Evolutionary conservation across 2,113 vertebrate species (phyloP).

Genomic region (Chlorocebus sabaeus): DNA sequence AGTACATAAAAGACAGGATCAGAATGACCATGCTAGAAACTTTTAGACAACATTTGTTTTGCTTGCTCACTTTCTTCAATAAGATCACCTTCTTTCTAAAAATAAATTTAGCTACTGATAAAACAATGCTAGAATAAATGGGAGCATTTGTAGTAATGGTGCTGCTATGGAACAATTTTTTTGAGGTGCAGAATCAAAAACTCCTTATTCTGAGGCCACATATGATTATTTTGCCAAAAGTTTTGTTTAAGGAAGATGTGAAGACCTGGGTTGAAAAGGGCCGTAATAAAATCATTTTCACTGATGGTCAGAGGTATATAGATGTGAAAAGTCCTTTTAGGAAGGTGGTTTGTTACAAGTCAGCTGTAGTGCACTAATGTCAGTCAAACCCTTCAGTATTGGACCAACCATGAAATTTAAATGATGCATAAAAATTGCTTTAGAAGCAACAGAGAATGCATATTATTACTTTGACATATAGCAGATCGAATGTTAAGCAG

Average conservation of each 20-base stretch:
- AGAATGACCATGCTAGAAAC: background rate
- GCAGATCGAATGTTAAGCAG: background rate
- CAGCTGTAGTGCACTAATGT: background rate
- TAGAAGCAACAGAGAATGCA: background rate
- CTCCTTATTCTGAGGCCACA: background rate
- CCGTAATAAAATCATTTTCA: background rate
- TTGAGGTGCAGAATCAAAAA: background rate
- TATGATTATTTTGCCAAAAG: background rate
- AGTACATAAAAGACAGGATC: background rate
- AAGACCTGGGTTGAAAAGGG: background rate
- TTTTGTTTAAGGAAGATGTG: background rate
- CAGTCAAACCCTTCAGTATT: background rate
- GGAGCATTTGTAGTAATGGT: background rate
- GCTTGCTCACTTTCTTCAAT: background rate
- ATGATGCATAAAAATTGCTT: constrained; percentile 12
- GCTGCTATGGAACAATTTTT: background rate
- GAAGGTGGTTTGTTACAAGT: background rate
- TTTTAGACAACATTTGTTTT: background rate
- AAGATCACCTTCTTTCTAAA: background rate
- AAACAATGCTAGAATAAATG: background rate
- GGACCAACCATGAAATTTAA: background rate
- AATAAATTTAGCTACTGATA: background rate
- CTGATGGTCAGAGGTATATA: background rate
- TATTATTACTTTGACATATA: constrained; percentile 7
- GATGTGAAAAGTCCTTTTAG: background rate